Evolutionary conservation across 1,140 invertebrate species (phyloP), one percentile per base, ranked within the genome.

Genomic region (Drosophila sproati): DNA sequence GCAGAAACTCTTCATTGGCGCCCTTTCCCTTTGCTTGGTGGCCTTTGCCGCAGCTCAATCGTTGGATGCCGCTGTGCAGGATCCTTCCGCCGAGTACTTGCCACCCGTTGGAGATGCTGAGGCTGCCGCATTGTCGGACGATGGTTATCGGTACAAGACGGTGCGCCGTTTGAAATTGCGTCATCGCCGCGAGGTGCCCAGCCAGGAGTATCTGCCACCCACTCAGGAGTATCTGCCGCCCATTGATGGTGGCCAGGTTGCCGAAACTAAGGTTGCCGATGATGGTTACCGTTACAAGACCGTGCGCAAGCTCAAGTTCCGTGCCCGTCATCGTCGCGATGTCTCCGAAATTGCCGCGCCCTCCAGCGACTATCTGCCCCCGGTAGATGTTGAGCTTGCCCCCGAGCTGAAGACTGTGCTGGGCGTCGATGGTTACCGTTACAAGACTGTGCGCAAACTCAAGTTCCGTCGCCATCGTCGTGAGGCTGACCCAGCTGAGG

Each of bases 381-480:
- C 90, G 5, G 85, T 91, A 4, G 83, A 91, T 29, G 79, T 91
- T 51, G 79, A 82, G 56, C 73, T 91, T 59, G 90, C 83, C 2
- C 87, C 87, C 6, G 89, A 91, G 61, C 73, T 91, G 45, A 89
- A 91, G 64, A 89, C 81, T 29, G 67, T 86, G 8, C 56, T 91
- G 28, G 81, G 77, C 28, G 77, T 82, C 51, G 85, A 91, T 80
- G 90, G 90, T 28, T 91, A 91, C 28, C 90, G 82, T 45, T 91
- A 91, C 57, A 91, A 87, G 77, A 89, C 90, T 31, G 90, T 91
- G 37, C 85, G 82, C 55, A 89, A 86, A 34, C 75, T 91, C 6
- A 91, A 91, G 73, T 76, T 72, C 62, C 81, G 89, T 62, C 90
- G 90, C 8, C 85, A 91, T 59, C 88, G 88, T 66, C 90, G 90